Conservation (phyloP, 2,797 vertebrate genomes). For the Nyctalus aviator region DNA sequence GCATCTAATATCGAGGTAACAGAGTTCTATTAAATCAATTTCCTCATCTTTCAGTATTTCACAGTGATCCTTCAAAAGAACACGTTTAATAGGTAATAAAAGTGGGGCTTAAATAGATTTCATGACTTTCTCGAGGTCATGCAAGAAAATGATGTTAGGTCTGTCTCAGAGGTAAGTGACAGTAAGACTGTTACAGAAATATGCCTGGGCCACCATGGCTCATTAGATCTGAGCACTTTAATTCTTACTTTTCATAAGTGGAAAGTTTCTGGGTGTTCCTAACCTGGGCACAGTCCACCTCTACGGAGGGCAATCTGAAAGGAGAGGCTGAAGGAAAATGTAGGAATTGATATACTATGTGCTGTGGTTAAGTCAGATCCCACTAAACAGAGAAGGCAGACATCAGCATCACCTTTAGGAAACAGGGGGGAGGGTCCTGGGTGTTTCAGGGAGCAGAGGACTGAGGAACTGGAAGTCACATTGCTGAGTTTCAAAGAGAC, state of each 20-base stretch:
- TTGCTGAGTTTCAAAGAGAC: background rate
- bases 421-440: background rate
- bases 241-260: background rate
- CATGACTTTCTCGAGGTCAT: background rate
- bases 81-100: background rate
- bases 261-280: background rate
- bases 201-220: background rate
- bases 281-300: no score
- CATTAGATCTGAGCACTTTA: background rate
- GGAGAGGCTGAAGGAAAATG: background rate
- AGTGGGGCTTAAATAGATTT: background rate
- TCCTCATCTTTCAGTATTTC: slow-evolving; percentile 2
- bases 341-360: background rate
- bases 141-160: background rate
- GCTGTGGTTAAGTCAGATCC: background rate
- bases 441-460: background rate
- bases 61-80: background rate
- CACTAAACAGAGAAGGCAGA: background rate
- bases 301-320: background rate
- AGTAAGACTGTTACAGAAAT: background rate
- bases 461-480: background rate
- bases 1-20: background rate
- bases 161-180: background rate
- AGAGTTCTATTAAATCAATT: background rate
- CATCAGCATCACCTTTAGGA: no score